Percentiles rank a stretch among this genome's conserved stretches.
phyloP scores from a whole-genome alignment of 2,113 vertebrate genomes.

The Eubucco bourcierii region DNA sequence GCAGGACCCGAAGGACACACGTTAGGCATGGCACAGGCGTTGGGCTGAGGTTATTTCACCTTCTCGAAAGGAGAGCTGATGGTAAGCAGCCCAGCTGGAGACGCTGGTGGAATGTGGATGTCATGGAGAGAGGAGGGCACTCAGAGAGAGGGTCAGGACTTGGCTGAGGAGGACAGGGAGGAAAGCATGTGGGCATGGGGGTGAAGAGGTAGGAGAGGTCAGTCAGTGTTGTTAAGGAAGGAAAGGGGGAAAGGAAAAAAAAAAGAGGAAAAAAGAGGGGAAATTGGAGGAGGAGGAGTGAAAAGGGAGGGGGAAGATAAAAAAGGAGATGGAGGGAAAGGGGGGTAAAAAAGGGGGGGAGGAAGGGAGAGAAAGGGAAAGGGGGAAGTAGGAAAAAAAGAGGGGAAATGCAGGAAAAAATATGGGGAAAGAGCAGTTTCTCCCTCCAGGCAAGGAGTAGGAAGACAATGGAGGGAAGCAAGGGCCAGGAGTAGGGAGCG shows the following conservation, averaged over 20 bases:
- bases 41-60: not conserved
- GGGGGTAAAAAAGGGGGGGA: too few relatives aligned
- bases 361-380: too few relatives aligned
- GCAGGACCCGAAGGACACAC: not conserved
- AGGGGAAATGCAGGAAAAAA: too few relatives aligned
- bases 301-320: not conserved
- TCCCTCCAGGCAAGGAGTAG: not conserved
- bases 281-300: not conserved
- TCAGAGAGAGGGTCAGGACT: not conserved
- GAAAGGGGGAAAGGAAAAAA: not conserved
- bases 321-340: not conserved
- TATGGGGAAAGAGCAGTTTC: not conserved
- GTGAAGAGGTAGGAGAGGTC: not conserved
- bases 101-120: not conserved
- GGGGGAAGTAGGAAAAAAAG: rapidly evolving
- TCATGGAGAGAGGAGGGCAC: not conserved
- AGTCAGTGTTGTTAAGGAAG: not conserved
- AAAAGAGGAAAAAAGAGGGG: not conserved
- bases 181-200: not conserved
- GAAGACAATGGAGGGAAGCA: not conserved
- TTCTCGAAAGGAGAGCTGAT: not conserved
- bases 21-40: rapidly evolving
- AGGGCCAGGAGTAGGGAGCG: rapidly evolving
- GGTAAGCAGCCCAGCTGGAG: not conserved
- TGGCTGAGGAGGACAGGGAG: not conserved